These are phyloP conservation scores for Macropis europaea DNA, from an alignment of 2,888 invertebrate genomes.

Conservation along the genomic window DNA sequence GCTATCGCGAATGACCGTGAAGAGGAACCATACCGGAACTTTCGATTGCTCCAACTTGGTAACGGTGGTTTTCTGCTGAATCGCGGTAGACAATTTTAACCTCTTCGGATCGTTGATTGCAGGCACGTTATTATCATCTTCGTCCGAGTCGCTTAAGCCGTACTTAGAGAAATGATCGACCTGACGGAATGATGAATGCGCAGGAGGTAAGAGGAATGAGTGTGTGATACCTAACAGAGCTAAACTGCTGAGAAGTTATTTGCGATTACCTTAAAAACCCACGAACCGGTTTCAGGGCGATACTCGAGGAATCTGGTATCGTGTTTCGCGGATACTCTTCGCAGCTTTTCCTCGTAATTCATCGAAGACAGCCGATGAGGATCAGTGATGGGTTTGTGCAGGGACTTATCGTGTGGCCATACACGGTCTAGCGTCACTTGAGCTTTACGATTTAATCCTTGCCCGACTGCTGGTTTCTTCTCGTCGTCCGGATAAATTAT, in stretches of 20 bases:
- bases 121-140: constrained; percentile 84
- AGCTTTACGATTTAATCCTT: constrained; percentile 93
- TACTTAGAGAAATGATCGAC: constrained; percentile 98
- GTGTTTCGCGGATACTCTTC: constrained; percentile 91
- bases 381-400: constrained; percentile 89
- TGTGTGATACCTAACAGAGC: neutral
- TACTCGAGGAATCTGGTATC: constrained; percentile 96
- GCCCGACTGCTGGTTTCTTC: constrained; percentile 92
- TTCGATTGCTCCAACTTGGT: constrained; percentile 35
- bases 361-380: constrained; percentile 88
- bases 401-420: constrained; percentile 95
- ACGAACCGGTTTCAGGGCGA: constrained; percentile 96
- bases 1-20: neutral
- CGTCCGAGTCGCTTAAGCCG: constrained; percentile 93
- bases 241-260: neutral
- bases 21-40: constrained; percentile 18
- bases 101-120: constrained; percentile 66
- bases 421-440: constrained; percentile 96
- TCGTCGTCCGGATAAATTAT: constrained; percentile 96
- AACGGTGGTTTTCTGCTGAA: constrained; percentile 13
- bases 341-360: constrained; percentile 92
- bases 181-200: constrained; percentile 64
- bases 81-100: constrained; percentile 26
- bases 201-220: neutral
- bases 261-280: constrained; percentile 92